Percentiles rank a stretch among this genome's conserved stretches.
phyloP scores from a whole-genome alignment of 2,888 invertebrate genomes.

The Ichneumoninae sp. region DNA sequence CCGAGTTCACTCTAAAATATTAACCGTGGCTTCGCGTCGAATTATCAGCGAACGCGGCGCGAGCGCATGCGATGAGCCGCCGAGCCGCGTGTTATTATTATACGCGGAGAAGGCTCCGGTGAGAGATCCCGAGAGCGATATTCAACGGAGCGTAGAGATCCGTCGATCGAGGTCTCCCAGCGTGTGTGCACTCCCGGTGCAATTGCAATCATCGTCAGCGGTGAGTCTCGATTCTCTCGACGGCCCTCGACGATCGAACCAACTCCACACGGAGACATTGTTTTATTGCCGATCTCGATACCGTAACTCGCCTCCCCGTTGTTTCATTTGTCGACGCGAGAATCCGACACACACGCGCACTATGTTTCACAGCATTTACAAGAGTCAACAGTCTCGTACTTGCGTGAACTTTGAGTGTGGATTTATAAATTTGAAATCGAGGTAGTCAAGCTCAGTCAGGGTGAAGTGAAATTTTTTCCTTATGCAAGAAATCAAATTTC shows the following conservation, averaged over 20 bases:
- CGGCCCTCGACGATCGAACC: conserved; percentile 14
- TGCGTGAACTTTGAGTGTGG: background rate
- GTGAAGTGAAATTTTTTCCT: background rate
- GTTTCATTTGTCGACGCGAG: background rate
- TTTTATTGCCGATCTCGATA: conserved; percentile 24
- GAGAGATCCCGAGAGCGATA: conserved; percentile 44
- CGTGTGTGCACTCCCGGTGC: conserved; percentile 33
- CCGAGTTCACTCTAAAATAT: conserved; percentile 3
- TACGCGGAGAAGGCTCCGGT: conserved; percentile 11
- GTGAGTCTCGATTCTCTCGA: conserved; percentile 40
- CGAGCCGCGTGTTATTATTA: conserved; percentile 5
- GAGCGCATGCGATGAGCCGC: background rate
- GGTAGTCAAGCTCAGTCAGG: too few relatives aligned
- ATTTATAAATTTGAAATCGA: too few relatives aligned
- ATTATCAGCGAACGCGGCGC: conserved; percentile 2
- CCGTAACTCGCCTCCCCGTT: background rate
- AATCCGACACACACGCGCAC: background rate
- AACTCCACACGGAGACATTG: conserved; percentile 12
- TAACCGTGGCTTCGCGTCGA: background rate
- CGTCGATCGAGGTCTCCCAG: conserved; percentile 40
- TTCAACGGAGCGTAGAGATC: conserved; percentile 40
- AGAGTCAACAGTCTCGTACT: background rate
- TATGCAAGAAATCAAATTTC: background rate
- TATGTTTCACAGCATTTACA: background rate
- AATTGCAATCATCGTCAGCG: conserved; percentile 43